Evolutionary conservation across 2,113 vertebrate genomes (phyloP), one percentile per base, ranked within the genome.

Genomic region (Eptesicus fuscus): DNA sequence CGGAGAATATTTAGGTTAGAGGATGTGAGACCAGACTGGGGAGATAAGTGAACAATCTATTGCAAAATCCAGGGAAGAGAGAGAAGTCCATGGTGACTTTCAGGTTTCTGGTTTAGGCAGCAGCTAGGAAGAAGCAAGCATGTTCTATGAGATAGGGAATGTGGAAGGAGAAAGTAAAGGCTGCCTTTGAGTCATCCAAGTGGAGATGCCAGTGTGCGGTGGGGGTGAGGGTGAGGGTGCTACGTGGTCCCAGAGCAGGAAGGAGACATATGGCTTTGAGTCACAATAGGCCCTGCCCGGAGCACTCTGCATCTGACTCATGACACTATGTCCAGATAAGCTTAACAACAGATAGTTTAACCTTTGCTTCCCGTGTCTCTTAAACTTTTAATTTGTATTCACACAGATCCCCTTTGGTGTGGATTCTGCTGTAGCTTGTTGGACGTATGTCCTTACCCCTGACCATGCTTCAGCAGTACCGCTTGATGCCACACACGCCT

Each of bases 401-500:
- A 35, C 65, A 77, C 5, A 7, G 30, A 23, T 32, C 9, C n/a
- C 32, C 35, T 16, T 10, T 12, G 5, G 2, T n/a, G 16, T 79
- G 61, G 82, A 37, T 79, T 42, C 53, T 61, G 49, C 76, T 16
- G 5, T 11, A 61, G 30, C 44, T 73, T 37, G 5, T 71, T 22
- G 22, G 42, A 37, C 14, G 2, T 18, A 4, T n/a, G 28, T 80
- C 47, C n/a, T 35, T 32, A 30, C n/a, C 35, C 12, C 32, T 59
- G n/a, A 65, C 10, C 56, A 40, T 16, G 14, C 30, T 37, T 42
- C 32, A 30, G 37, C 4, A 1, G 79, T 9, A 18, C 10, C 7
- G 1, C 44, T 18, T 12, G 5, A 17, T 0, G 2, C 14, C 5
- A 0, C 28, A 2, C 6, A 7, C 28, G 20, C 28, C 76, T n/a